These are phyloP conservation scores for Anseranas semipalmata DNA, from an alignment of 2,113 vertebrate species.

Conservation along the genomic window DNA sequence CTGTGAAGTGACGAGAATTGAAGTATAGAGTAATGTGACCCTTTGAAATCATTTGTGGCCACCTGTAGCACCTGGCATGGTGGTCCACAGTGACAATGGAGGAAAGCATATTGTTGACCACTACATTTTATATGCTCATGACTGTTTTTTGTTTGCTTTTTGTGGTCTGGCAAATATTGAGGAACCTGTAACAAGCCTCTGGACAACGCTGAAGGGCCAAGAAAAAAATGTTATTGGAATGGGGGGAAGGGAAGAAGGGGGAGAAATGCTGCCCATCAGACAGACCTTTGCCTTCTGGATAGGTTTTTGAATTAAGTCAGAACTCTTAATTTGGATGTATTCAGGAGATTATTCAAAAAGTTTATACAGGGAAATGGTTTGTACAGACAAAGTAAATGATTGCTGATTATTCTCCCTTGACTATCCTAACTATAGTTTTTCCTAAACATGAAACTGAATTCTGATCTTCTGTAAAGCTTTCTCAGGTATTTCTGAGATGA, in stretches of 20 bases:
- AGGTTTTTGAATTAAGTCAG: not conserved
- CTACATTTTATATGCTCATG: not conserved
- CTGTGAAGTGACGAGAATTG: not conserved
- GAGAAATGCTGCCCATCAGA: not conserved
- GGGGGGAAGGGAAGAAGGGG: not conserved
- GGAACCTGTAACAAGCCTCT: not conserved
- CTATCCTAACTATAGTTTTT: not conserved
- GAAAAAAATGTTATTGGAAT: not conserved
- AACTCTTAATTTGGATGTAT: not conserved
- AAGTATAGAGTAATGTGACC: not conserved
- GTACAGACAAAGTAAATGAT: not conserved
- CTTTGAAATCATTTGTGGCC: not conserved
- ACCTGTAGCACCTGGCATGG: not conserved
- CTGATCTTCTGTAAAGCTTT: not conserved
- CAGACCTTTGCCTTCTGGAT: not conserved
- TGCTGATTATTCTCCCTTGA: not conserved
- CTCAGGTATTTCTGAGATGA: not conserved
- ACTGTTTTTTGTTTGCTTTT: not conserved
- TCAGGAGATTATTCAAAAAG: not conserved
- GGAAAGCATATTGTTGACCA: not conserved
- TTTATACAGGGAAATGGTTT: not conserved
- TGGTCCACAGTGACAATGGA: not conserved
- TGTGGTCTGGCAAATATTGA: not conserved
- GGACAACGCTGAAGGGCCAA: not conserved
- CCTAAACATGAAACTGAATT: not conserved